A percentile compares a stretch with the other conserved stretches of the same genome.
Conservation (phyloP, 1,140 invertebrate genomes). For the Ruditapes philippinarum region DNA sequence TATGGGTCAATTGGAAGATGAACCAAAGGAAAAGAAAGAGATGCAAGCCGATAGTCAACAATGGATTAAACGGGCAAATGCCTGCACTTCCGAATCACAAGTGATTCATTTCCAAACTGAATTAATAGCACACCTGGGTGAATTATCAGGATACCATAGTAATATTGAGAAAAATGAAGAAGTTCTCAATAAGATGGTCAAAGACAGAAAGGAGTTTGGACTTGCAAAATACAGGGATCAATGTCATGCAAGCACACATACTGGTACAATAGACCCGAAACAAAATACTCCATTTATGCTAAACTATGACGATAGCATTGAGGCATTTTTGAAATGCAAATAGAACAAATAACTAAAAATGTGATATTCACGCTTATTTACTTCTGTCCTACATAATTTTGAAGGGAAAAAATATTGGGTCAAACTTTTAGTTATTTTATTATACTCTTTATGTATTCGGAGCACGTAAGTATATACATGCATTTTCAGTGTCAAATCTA, state of each 20-base stretch:
- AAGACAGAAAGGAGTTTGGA: background rate
- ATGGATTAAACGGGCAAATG: background rate
- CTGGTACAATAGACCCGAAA: background rate
- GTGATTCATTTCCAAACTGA: slow-evolving; percentile 33
- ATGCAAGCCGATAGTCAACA: background rate
- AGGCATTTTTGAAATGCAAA: background rate
- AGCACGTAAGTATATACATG: no score
- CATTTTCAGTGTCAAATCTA: no score
- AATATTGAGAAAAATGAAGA: background rate
- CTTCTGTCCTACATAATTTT: no score
- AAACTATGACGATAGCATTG: background rate
- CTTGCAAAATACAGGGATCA: background rate
- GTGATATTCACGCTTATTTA: no score
- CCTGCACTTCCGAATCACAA: background rate
- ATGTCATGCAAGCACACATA: background rate
- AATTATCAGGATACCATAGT: background rate
- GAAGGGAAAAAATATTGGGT: no score
- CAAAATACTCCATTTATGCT: background rate
- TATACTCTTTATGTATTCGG: no score
- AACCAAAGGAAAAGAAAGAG: background rate
- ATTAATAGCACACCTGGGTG: background rate
- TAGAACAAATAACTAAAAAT: no score
- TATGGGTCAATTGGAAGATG: background rate
- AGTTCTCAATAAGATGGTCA: slow-evolving; percentile 17
- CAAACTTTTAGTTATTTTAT: no score